phyloP scores from a whole-genome alignment of 1,140 invertebrate species.

The Pseudomyrmex concolor region DNA sequence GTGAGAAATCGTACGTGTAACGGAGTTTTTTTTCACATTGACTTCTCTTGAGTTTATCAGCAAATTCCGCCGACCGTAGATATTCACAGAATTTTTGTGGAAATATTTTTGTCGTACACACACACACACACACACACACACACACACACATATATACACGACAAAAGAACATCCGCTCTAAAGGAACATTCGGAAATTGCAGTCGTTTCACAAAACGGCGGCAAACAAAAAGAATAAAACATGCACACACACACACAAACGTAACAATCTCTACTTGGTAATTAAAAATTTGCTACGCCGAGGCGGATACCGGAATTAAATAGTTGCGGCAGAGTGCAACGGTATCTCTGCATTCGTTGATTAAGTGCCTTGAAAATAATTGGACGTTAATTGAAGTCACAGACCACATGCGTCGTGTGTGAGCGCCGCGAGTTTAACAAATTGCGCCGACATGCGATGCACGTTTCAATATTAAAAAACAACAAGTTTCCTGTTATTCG shows the following conservation, averaged over 20 bases:
- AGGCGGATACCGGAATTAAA: conserved; percentile 32
- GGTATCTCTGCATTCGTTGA: conserved; percentile 37
- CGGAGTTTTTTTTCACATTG: not conserved
- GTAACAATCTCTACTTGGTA: conserved; percentile 21
- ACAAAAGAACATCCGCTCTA: not conserved
- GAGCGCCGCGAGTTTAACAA: conserved; percentile 23
- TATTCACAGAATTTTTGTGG: not conserved
- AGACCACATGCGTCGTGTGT: not conserved
- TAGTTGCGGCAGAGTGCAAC: conserved; percentile 14
- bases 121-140: no score
- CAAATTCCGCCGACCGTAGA: not conserved
- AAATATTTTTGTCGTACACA: conserved; percentile 6
- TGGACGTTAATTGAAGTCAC: conserved; percentile 45
- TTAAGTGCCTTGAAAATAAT: conserved; percentile 54
- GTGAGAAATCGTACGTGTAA: no score
- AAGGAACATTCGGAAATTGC: conserved; percentile 21
- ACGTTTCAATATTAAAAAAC: conserved; percentile 18
- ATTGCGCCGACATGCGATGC: not conserved
- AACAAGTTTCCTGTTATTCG: not conserved
- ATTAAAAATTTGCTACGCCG: conserved; percentile 40
- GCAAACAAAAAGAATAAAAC: conserved; percentile 16
- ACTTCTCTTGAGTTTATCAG: not conserved
- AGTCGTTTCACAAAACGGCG: not conserved
- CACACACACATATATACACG: no score
- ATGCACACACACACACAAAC: not conserved